Evolutionary conservation across 1,140 invertebrate genomes (phyloP).

Genomic region (Euglossa dilemma): DNA sequence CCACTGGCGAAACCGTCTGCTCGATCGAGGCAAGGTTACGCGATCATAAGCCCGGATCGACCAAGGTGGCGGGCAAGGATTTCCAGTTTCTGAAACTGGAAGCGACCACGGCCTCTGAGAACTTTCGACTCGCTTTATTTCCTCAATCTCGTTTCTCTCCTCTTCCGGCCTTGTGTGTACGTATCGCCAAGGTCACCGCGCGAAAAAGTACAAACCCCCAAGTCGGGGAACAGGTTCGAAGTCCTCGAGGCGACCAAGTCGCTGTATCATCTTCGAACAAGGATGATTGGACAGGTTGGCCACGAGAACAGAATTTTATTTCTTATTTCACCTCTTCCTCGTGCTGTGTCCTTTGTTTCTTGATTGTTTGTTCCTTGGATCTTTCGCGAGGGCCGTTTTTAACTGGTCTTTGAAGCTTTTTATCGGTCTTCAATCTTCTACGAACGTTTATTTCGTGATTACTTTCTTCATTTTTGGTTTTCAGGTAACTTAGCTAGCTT

Average conservation of each 20-base stretch:
- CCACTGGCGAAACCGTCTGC: constrained; percentile 26
- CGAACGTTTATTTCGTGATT: too few relatives aligned
- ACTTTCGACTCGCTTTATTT: constrained; percentile 17
- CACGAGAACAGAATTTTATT: not conserved
- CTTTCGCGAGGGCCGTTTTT: not conserved
- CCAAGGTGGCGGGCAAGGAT: constrained; percentile 15
- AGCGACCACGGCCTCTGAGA: not conserved
- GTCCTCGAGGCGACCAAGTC: too few relatives aligned
- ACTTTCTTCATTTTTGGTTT: too few relatives aligned
- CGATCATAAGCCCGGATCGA: constrained; percentile 25
- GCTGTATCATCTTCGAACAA: not conserved
- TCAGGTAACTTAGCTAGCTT: too few relatives aligned
- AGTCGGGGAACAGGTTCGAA: not conserved
- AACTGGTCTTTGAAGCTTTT: too few relatives aligned
- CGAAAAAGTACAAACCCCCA: not conserved
- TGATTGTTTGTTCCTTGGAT: too few relatives aligned
- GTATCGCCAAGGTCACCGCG: not conserved
- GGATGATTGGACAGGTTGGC: not conserved
- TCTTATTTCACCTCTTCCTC: not conserved
- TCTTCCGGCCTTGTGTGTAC: not conserved
- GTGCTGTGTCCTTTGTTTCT: not conserved
- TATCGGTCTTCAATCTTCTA: too few relatives aligned
- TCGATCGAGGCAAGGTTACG: constrained; percentile 48
- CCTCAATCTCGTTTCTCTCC: not conserved
- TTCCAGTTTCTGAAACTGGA: constrained; percentile 44